phyloP scores from a whole-genome alignment of 2,113 vertebrate genomes.

The Vulpes ferrilata region DNA sequence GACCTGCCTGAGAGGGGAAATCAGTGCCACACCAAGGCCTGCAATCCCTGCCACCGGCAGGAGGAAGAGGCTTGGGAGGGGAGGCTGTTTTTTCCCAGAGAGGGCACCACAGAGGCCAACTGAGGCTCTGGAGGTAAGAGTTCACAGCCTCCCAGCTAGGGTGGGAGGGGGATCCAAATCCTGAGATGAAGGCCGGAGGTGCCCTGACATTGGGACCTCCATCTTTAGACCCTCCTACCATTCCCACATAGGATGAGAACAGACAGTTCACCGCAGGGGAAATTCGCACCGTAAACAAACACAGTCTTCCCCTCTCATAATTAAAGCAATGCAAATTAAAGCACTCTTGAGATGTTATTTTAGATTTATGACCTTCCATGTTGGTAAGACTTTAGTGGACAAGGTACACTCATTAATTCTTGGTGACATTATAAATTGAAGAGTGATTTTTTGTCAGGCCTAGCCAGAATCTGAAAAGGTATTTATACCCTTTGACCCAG shows the following conservation, averaged over 20 bases:
- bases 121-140: not conserved
- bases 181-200: not conserved
- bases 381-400: not conserved
- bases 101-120: no score
- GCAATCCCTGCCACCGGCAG: not conserved
- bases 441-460: slow-evolving; percentile 51
- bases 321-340: slow-evolving; percentile 24
- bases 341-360: not conserved
- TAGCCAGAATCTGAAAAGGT: not conserved
- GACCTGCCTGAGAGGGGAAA: not conserved
- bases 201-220: not conserved
- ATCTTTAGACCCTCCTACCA: not conserved
- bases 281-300: not conserved
- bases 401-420: not conserved
- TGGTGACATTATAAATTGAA: not conserved
- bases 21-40: not conserved
- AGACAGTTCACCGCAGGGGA: not conserved
- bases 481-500: not conserved
- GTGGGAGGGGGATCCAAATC: not conserved
- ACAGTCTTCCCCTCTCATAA: not conserved
- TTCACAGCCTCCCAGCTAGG: not conserved
- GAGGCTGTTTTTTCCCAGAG: not conserved
- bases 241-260: not conserved
- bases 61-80: not conserved
- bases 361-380: not conserved